phyloP scores from a whole-genome alignment of 1,140 invertebrate genomes.

The Uloborus diversus region DNA sequence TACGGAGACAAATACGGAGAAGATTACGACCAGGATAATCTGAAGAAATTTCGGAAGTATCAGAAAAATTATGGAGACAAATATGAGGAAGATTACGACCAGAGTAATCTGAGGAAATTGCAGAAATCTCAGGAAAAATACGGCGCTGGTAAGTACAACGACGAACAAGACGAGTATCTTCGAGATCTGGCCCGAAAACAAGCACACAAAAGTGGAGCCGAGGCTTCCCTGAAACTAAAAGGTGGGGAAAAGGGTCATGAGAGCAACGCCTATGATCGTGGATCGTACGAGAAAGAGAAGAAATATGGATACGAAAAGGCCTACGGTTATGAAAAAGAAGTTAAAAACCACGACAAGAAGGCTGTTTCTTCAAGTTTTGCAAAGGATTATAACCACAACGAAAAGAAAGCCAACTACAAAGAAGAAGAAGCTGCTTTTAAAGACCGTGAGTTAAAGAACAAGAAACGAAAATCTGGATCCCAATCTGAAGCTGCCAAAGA shows the following conservation, averaged over 20 bases:
- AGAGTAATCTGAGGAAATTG: background rate
- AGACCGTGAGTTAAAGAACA: constrained; percentile 8
- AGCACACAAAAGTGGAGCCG: background rate
- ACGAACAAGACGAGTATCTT: background rate
- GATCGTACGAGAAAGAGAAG: constrained; percentile 33
- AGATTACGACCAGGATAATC: too few relatives aligned
- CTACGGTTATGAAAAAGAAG: constrained; percentile 37
- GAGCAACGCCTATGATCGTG: constrained; percentile 32
- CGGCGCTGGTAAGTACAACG: background rate
- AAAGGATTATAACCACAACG: constrained; percentile 2
- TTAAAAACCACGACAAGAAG: constrained; percentile 23
- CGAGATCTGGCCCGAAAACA: background rate
- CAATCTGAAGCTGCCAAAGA: background rate
- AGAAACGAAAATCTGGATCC: background rate
- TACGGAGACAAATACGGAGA: background rate
- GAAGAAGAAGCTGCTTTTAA: background rate
- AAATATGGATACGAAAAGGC: constrained; percentile 40
- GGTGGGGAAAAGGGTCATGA: constrained; percentile 6
- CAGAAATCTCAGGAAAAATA: background rate
- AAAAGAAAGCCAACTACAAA: background rate
- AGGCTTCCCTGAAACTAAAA: background rate
- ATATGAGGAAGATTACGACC: background rate
- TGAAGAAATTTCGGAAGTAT: too few relatives aligned
- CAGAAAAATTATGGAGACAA: background rate
- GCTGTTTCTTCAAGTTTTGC: background rate